Evolutionary conservation across 2,797 vertebrate species (phyloP).

Genomic region (Nyctibius grandis): DNA sequence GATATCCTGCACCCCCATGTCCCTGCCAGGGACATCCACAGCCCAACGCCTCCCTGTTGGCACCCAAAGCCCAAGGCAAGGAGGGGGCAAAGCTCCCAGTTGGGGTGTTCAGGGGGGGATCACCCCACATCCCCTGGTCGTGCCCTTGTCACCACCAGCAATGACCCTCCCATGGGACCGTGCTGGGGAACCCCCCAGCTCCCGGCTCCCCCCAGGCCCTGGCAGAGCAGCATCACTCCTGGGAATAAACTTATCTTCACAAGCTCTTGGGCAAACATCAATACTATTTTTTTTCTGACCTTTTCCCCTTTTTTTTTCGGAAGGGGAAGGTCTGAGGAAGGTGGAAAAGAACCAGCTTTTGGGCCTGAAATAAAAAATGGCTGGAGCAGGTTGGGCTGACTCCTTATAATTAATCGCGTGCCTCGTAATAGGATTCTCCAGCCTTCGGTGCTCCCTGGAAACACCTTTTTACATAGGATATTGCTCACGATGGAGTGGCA

Average conservation of each 20-base stretch:
- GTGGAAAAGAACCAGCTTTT: conserved; percentile 69
- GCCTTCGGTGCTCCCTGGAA: conserved; percentile 77
- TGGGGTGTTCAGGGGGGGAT: not conserved
- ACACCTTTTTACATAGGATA: conserved; percentile 78
- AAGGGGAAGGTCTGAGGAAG: conserved; percentile 49
- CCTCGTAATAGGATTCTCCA: conserved; percentile 92
- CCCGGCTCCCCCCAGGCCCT: rapidly evolving
- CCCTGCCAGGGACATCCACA: not conserved
- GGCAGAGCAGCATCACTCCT: not conserved
- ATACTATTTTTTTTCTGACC: not conserved
- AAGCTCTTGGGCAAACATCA: conserved; percentile 8
- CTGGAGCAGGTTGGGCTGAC: conserved; percentile 65
- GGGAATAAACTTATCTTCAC: not conserved
- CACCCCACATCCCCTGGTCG: not conserved
- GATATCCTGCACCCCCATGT: not conserved
- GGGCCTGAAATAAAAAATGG: conserved; percentile 75
- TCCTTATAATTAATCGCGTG: conserved; percentile 89
- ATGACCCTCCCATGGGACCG: rapidly evolving
- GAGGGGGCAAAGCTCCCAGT: not conserved
- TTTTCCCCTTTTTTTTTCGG: not conserved
- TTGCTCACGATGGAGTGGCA: conserved; percentile 67
- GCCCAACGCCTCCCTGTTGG: not conserved
- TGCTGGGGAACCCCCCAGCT: not conserved
- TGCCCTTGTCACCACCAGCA: rapidly evolving
- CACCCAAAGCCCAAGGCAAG: not conserved